Percentiles rank a stretch among this genome's conserved stretches.
phyloP scores from a whole-genome alignment of 30 jellyfish, hydroid and myxozoan species.

The Haliclystus octoradiatus region DNA sequence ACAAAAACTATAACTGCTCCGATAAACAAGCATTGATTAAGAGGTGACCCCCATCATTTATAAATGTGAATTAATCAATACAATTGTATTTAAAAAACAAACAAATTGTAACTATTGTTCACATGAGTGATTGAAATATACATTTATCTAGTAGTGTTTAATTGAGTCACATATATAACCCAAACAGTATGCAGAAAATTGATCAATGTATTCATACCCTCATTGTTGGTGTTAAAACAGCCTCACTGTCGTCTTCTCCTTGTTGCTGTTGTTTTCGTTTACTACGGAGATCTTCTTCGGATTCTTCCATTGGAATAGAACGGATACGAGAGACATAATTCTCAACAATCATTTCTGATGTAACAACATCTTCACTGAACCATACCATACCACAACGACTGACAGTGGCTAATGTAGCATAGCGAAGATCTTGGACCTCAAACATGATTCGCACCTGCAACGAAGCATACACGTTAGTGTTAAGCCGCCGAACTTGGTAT shows the following conservation, averaged over 20 bases:
- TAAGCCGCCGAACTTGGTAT: too few relatives aligned
- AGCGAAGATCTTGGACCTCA: conserved; percentile 90
- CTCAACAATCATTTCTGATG: conserved; percentile 86
- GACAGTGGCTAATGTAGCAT: conserved; percentile 99
- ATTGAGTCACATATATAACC: too few relatives aligned
- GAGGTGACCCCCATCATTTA: too few relatives aligned
- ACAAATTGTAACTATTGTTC: too few relatives aligned
- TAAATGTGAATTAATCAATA: too few relatives aligned
- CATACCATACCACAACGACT: conserved; percentile 99
- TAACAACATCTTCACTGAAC: conserved; percentile 95
- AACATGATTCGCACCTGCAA: conserved; percentile 92
- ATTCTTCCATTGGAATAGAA: conserved; percentile 70
- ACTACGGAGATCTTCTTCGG: conserved; percentile 73
- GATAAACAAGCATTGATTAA: too few relatives aligned
- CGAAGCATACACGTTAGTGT: not conserved
- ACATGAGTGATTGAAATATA: too few relatives aligned
- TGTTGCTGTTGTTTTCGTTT: conserved; percentile 14
- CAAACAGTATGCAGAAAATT: too few relatives aligned
- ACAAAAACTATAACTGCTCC: too few relatives aligned
- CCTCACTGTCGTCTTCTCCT: conserved; percentile 22
- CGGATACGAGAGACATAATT: conserved; percentile 46
- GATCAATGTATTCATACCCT: too few relatives aligned
- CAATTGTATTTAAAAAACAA: too few relatives aligned
- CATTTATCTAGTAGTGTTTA: too few relatives aligned
- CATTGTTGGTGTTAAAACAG: conserved; percentile 72